Evolutionary conservation across 2,888 invertebrate genomes (phyloP), one percentile per base, ranked within the genome.

Genomic region (Tetrapedia diversipes): DNA sequence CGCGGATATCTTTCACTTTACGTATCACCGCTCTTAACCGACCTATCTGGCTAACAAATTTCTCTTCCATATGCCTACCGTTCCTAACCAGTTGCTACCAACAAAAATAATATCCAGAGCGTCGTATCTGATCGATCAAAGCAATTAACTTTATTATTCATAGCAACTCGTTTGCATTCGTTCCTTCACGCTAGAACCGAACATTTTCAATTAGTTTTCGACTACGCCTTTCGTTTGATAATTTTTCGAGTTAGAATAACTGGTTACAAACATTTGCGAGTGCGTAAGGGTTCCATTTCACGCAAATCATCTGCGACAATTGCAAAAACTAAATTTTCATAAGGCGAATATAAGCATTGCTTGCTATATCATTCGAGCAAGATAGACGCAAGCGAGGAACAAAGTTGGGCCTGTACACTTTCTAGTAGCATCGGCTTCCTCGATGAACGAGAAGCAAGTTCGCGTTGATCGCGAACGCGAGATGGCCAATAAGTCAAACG

Each of bases 401-500:
- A n/a, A n/a, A 32, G 32, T 22, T 45, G 29, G 29, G 32, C 34
- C 6, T 27, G 32, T 16, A 4, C 22, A 24, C 45, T 61, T 61
- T 34, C 32, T 60, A 45, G n/a, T n/a, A n/a, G 14, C 7, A 10
- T 45, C 10, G 37, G 10, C 29, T 60, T 45, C 24, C 60, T n/a
- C 32, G 32, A 34, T 49, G 24, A 3, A 11, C 22, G 53, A 16
- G n/a, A 8, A n/a, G 8, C n/a, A 2, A 16, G 54, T 37, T 11
- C 34, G 7, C 4, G 29, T 14, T 3, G 57, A 43, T 59, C 39
- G 39, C 39, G 27, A 16, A 39, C 57, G n/a, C 54, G 56, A 41
- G 37, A 53, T 43, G 51, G 59, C 59, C 68, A 37, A 71, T 71
- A 71, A 71, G 71, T 54, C 54, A 37, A n/a, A 71, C 49, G 57